phyloP scores from a whole-genome alignment of 2,888 invertebrate species.

The Cremastobaeus sp. region DNA sequence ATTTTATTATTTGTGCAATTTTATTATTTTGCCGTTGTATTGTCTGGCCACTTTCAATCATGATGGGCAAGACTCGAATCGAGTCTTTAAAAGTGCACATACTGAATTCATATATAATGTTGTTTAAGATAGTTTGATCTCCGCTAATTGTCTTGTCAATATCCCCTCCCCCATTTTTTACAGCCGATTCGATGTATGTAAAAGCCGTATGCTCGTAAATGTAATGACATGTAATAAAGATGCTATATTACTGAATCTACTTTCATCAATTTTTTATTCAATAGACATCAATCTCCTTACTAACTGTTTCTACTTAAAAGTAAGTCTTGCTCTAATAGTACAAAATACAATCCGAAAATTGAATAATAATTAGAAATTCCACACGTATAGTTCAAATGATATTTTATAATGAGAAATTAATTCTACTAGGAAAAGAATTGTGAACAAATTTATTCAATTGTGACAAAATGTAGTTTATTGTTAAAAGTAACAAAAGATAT shows the following conservation, averaged over 20 bases:
- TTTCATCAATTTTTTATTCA: constrained; percentile 18
- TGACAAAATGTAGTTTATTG: too few relatives aligned
- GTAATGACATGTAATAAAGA: constrained; percentile 56
- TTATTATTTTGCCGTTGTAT: too few relatives aligned
- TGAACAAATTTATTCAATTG: too few relatives aligned
- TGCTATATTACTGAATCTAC: constrained; percentile 40
- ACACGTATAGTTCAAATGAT: too few relatives aligned
- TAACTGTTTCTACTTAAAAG: too few relatives aligned
- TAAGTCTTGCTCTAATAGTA: too few relatives aligned
- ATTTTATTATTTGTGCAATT: neutral
- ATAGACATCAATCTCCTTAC: too few relatives aligned
- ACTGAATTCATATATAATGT: constrained; percentile 34
- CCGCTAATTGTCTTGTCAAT: constrained; percentile 57
- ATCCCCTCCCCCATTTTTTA: constrained; percentile 56
- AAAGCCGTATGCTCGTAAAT: constrained; percentile 49
- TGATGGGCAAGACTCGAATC: constrained; percentile 27
- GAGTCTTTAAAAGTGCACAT: constrained; percentile 45
- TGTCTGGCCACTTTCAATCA: constrained; percentile 28
- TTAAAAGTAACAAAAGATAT: too few relatives aligned
- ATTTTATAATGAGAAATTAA: too few relatives aligned
- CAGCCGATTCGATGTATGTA: constrained; percentile 55
- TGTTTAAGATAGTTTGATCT: constrained; percentile 58
- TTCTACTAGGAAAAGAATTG: too few relatives aligned
- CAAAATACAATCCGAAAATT: too few relatives aligned
- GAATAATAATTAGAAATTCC: too few relatives aligned